phyloP scores from a whole-genome alignment of 1,140 invertebrate species.

The Maniola jurtina region DNA sequence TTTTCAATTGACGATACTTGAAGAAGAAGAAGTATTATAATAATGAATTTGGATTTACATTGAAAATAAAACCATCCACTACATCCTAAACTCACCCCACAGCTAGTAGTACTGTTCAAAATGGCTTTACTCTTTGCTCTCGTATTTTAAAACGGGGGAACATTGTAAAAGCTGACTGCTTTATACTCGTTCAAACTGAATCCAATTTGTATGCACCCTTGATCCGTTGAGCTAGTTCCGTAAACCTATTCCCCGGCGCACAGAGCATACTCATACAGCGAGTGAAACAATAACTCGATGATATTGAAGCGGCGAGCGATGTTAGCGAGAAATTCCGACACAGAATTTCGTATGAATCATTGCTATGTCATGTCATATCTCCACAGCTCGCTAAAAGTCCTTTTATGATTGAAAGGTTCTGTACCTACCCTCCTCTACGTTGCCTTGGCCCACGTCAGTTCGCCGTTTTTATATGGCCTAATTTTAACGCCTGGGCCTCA shows the following conservation, averaged over 20 bases:
- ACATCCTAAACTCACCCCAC: no score
- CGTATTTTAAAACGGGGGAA: not conserved
- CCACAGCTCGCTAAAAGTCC: no score
- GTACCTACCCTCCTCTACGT: no score
- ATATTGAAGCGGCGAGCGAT: not conserved
- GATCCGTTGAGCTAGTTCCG: slow-evolving; percentile 6
- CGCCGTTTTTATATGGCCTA: no score
- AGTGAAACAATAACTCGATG: not conserved
- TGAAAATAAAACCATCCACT: no score
- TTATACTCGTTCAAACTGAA: not conserved
- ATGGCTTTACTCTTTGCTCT: not conserved
- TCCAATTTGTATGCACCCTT: slow-evolving; percentile 10
- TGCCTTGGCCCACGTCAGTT: no score
- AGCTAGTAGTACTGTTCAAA: no score
- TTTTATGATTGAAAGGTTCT: no score
- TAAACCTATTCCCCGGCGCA: not conserved
- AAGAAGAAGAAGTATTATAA: no score
- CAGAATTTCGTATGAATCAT: not conserved
- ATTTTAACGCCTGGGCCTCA: no score
- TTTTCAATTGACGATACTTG: no score
- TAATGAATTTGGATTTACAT: no score
- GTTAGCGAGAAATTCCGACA: not conserved
- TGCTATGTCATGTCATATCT: not conserved
- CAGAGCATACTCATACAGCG: not conserved
- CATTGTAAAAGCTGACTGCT: not conserved